These are phyloP conservation scores for Pachyuromys duprasi DNA, from an alignment of 2,797 vertebrate genomes.

Conservation along the genomic window DNA sequence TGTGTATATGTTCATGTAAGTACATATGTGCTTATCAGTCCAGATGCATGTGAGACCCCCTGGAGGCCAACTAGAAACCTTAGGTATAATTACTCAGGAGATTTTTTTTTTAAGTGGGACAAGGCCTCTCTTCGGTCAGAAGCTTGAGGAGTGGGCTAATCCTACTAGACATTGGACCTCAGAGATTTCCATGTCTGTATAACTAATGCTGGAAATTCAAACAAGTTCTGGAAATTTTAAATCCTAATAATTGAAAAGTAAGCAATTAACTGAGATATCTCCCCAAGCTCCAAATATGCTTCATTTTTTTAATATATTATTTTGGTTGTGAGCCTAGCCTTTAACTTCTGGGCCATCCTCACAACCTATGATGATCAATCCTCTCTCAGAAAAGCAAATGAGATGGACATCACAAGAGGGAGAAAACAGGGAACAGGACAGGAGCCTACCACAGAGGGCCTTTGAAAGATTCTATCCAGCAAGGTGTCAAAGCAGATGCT, in stretches of 20 bases:
- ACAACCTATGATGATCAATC: too few species aligned
- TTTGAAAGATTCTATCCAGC: too few species aligned
- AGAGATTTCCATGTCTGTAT: neutral
- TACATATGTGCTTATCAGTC: neutral
- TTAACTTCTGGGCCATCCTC: too few species aligned
- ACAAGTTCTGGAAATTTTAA: neutral
- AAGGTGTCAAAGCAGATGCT: too few species aligned
- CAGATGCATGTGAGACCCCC: too few species aligned
- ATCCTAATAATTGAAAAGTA: neutral
- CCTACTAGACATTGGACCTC: neutral
- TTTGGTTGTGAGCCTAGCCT: too few species aligned
- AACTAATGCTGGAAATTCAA: neutral
- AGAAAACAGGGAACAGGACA: too few species aligned
- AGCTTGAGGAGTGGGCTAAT: neutral
- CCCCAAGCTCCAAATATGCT: neutral
- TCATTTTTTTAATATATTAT: too few species aligned
- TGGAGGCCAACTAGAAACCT: neutral
- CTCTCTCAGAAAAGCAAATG: too few species aligned
- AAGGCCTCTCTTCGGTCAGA: neutral
- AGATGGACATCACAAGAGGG: too few species aligned
- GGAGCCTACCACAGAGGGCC: too few species aligned
- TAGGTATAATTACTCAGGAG: neutral
- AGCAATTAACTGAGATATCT: neutral
- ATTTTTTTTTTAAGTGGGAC: neutral
- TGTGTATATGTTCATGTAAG: neutral